Conservation (phyloP, 2,797 vertebrate species). For the Malurus splendens region DNA sequence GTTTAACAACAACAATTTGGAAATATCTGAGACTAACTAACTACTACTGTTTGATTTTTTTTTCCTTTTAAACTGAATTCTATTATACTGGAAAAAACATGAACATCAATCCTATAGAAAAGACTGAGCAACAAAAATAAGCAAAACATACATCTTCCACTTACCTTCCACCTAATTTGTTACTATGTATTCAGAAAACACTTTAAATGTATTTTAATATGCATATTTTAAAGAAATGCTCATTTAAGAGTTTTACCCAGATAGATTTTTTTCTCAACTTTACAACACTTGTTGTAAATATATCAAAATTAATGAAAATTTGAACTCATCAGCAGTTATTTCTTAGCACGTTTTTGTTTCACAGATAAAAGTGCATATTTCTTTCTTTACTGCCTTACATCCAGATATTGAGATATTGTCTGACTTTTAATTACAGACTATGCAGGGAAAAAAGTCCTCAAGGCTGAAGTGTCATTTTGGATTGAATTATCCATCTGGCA, state of each 20-base stretch:
- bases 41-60: background rate
- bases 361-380: background rate
- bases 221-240: background rate
- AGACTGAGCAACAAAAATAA: background rate
- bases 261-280: background rate
- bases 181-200: background rate
- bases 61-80: background rate
- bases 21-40: background rate
- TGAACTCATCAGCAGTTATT: background rate
- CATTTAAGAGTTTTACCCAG: background rate
- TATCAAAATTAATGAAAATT: background rate
- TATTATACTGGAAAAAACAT: background rate
- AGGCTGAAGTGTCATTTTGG: conserved; percentile 6
- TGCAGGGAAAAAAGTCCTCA: background rate
- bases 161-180: background rate
- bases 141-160: background rate
- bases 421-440: conserved; percentile 40
- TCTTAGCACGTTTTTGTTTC: background rate
- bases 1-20: background rate
- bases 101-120: background rate
- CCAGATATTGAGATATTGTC: background rate
- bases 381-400: background rate
- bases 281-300: background rate
- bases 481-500: conserved; percentile 35
- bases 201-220: background rate